These are phyloP conservation scores for Cepaea hortensis DNA, from an alignment of 2,888 invertebrate genomes.

Conservation along the genomic window DNA sequence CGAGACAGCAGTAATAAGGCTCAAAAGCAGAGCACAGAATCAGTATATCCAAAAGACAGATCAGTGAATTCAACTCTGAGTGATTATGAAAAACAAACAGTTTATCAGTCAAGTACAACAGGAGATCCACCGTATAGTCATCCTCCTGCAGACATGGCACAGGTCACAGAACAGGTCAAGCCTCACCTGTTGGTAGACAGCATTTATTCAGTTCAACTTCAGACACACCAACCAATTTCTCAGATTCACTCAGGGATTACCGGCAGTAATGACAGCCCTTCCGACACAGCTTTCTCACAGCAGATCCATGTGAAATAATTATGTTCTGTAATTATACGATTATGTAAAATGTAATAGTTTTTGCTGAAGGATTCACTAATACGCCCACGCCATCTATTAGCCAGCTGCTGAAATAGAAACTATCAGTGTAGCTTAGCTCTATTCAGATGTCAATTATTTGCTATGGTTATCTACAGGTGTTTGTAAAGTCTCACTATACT, in stretches of 20 bases:
- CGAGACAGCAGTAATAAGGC: background rate
- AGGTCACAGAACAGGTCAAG: background rate
- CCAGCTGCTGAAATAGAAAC: too few relatives aligned
- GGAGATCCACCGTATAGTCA: background rate
- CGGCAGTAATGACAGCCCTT: background rate
- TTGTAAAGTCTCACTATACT: too few relatives aligned
- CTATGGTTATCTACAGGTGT: too few relatives aligned
- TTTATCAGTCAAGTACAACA: background rate
- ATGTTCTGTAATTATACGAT: background rate
- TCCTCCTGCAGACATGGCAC: background rate
- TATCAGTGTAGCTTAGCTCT: too few relatives aligned
- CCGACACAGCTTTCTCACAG: background rate
- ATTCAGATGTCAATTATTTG: too few relatives aligned
- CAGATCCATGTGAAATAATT: background rate
- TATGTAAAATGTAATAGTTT: background rate
- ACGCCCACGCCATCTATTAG: too few relatives aligned
- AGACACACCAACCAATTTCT: background rate
- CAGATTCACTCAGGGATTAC: background rate
- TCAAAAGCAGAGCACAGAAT: background rate
- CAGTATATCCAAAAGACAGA: background rate
- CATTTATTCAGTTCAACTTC: background rate
- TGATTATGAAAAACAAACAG: background rate
- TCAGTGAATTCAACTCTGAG: background rate
- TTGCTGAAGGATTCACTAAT: too few relatives aligned
- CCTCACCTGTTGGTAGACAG: background rate